Evolutionary conservation across 2,888 invertebrate species (phyloP).

Genomic region (Acanthacorydalis orientalis): DNA sequence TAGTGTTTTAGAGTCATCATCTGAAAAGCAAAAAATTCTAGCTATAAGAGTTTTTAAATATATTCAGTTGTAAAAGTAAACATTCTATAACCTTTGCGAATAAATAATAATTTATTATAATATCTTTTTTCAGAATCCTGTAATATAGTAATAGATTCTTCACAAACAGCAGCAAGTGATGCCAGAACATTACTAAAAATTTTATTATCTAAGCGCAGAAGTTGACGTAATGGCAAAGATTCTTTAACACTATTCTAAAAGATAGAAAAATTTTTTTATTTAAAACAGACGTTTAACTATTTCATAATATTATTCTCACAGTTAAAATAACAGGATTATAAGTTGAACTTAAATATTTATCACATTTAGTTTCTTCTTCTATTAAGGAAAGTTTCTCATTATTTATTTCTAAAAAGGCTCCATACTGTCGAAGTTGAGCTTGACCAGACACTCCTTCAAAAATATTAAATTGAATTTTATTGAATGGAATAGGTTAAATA

Average conservation of each 20-base stretch:
- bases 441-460: slow-evolving; percentile 31
- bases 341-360: not conserved
- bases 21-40: slow-evolving; percentile 15
- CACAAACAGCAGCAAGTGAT: slow-evolving; percentile 60
- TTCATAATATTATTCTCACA: slow-evolving; percentile 14
- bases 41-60: too few relatives aligned
- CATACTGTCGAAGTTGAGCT: slow-evolving; percentile 32
- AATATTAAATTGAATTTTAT: slow-evolving; percentile 2
- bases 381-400: slow-evolving; percentile 19
- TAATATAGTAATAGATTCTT: slow-evolving; percentile 53
- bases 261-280: slow-evolving; percentile 19
- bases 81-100: slow-evolving; percentile 41
- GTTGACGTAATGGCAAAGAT: slow-evolving; percentile 43
- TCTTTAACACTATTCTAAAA: slow-evolving; percentile 35
- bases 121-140: slow-evolving; percentile 46
- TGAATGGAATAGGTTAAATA: not conserved
- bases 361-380: slow-evolving; percentile 19
- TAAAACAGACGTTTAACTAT: slow-evolving; percentile 14
- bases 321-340: slow-evolving; percentile 13
- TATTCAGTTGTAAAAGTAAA: not conserved
- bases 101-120: slow-evolving; percentile 43
- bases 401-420: slow-evolving; percentile 31
- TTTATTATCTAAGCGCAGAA: slow-evolving; percentile 72
- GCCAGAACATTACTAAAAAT: slow-evolving; percentile 62
- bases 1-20: slow-evolving; percentile 15